Evolutionary conservation across 1,140 invertebrate genomes (phyloP), one percentile per base, ranked within the genome.

Genomic region (Chrysoperla carnea): DNA sequence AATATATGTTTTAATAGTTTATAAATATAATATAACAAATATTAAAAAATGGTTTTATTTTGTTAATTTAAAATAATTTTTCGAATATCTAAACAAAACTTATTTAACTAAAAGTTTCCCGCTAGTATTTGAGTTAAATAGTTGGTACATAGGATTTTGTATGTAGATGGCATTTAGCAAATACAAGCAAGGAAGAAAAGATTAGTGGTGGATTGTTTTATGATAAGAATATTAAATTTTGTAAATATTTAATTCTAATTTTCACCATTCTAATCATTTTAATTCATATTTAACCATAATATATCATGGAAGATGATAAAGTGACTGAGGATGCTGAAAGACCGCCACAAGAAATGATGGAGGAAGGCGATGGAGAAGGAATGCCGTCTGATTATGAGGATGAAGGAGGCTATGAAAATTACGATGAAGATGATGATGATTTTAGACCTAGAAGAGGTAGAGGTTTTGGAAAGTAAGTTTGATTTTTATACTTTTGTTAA

Each of bases 361-460:
- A 33, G 8, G n/a, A 33, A 11, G 31, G 31, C 6, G 31, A 11
- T 33, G 31, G n/a, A 4, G 31, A 12, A 11, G 31, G n/a, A 33
- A 12, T 9, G n/a, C 31, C 8, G 8, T 33, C 31, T 11, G 40
- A 41, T 31, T 41, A 41, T 11, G 40, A 41, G 11, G 40, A 41
- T 41, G 40, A 41, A 23, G 40, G 40, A 5, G 40, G 40, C 6
- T 41, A 41, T 41, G 40, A 41, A n/a, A 41, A 41, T 41, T 12
- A 29, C n/a, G 40, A 41, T 11, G 40, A 41, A 11, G 40, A 41
- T 14, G 40, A 41, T 41, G 40, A 41, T 28, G 40, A 6, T 28
- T 28, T n/a, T 28, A 28, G 7, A 9, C 28, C 8, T 11, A 28
- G 23, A 28, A 12, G n/a, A 33, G 40, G n/a, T 6, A 28, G 29